Evolutionary conservation across 1,140 invertebrate species (phyloP), one percentile per base, ranked within the genome.

Genomic region (Hyles vespertilio): DNA sequence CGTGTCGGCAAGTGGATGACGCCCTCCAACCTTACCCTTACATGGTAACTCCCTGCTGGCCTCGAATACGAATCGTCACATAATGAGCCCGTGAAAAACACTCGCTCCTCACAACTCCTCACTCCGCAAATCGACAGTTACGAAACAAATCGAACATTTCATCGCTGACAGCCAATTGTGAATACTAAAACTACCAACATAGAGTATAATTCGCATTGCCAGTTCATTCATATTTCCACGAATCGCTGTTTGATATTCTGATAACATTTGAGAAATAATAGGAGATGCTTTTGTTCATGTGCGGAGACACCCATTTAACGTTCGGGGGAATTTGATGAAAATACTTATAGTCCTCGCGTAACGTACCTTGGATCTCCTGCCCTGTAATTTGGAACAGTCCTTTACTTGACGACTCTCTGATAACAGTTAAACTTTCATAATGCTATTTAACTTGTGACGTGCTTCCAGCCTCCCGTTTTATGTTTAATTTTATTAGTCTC

Each of bases 71-170:
- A 84, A 84, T 84, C 59, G 72, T 76, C 71, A 70, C 70, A 68
- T 82, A 81, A 82, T 82, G 78, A 82, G 79, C 75, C 69, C 71
- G 77, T 84, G 78, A 81, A 84, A 81, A 81, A 84, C 79, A 84
- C 81, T 79, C 79, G 78, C 72, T 71, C 53, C 75, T 73, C 73
- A 53, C 70, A 71, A 74, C 67, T 76, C 65, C 60, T 72, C 63
- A 70, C 67, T 67, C 61, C 56, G 36, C 48, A 60, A 52, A 56
- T 61, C 48, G 55, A 58, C 47, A 56, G 58, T 45, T 63, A 62
- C 53, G 51, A 56, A 68, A 68, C 50, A 53, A 72, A 67, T 71
- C 68, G 61, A 74, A 67, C 65, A 50, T 54, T 22, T 58, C 43
- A 32, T 55, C 12, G 22, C 52, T 12, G 51, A 48, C 72, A 75